Evolutionary conservation across 1,140 invertebrate species (phyloP), one percentile per base, ranked within the genome.

Genomic region (Brachionus manjavacas): DNA sequence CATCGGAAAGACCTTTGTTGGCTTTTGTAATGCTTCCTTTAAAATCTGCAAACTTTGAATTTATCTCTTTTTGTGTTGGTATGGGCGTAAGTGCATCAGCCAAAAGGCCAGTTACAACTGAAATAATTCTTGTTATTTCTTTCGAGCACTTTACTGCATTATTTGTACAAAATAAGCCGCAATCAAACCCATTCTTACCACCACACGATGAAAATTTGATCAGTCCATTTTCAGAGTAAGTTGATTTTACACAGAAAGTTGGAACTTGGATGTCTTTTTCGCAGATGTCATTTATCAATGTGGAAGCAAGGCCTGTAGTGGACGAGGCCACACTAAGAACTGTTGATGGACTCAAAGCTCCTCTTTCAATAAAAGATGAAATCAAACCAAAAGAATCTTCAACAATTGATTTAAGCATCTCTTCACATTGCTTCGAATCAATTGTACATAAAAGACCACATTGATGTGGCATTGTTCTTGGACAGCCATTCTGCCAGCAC

Each of bases 131-230:
- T 31, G 28, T 7, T 31, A 31, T 70, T 31, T 70, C 23, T 70
- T 70, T 70, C 2, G 66, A 23, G 28, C 66, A 70, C 28, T 31
- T 70, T 28, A 70, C n/a, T 31, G 20, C 23, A 35, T 35, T 70
- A 70, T 35, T 70, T n/a, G 66, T 35, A n/a, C 66, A 70, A 70
- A 70, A 70, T 31, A 70, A 70, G 12, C 66, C 66, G 14, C 66
- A 70, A 70, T 70, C 28, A 31, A 35, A 28, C 39, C 8, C 20
- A n/a, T 70, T 70, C 14, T 28, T n/a, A 14, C 25, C 66, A 31
- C 66, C 14, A 70, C 66, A 70, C 2, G 66, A 64, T 64, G 60
- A 20, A 64, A 64, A 25, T 20, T 70, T 31, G 28, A 70, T 70
- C 14, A 2, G 4, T 28, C 66, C 28, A 31, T 70, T 70, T 35